Evolutionary conservation across 2,113 vertebrate species (phyloP).

Genomic region (Willisornis vidua): DNA sequence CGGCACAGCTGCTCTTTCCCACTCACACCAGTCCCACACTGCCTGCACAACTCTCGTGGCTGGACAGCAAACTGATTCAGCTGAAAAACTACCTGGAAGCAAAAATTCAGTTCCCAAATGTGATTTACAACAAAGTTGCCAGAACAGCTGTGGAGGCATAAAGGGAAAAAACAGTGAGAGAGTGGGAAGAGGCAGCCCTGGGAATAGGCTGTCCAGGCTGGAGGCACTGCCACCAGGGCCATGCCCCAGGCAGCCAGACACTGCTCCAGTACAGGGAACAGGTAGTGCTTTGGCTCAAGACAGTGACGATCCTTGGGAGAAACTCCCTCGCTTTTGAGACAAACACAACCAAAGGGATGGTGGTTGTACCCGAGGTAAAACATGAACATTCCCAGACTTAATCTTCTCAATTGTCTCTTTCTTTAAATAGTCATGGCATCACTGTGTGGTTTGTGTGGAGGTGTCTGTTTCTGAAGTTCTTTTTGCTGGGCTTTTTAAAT

Average conservation of each 20-base stretch:
- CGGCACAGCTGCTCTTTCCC: constrained; percentile 5
- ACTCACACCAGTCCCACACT: neutral
- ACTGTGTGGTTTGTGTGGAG: neutral
- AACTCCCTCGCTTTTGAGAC: neutral
- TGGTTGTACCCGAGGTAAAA: neutral
- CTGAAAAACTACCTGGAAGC: neutral
- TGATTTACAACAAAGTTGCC: neutral
- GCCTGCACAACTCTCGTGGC: neutral
- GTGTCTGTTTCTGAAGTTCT: neutral
- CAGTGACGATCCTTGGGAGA: neutral
- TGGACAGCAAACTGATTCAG: neutral
- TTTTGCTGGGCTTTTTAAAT: neutral
- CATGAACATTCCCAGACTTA: neutral
- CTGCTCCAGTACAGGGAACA: neutral
- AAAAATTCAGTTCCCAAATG: neutral
- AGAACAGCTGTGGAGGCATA: neutral
- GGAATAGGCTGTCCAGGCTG: neutral
- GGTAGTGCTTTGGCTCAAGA: neutral
- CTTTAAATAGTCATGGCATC: neutral
- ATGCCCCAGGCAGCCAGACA: neutral
- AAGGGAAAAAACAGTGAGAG: neutral
- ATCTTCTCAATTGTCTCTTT: neutral
- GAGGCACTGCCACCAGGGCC: neutral
- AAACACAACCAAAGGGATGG: neutral
- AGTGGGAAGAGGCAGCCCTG: neutral